Percentiles rank a stretch among this genome's conserved stretches.
Conservation (phyloP, 2,888 invertebrate genomes). For the Timema podura region DNA sequence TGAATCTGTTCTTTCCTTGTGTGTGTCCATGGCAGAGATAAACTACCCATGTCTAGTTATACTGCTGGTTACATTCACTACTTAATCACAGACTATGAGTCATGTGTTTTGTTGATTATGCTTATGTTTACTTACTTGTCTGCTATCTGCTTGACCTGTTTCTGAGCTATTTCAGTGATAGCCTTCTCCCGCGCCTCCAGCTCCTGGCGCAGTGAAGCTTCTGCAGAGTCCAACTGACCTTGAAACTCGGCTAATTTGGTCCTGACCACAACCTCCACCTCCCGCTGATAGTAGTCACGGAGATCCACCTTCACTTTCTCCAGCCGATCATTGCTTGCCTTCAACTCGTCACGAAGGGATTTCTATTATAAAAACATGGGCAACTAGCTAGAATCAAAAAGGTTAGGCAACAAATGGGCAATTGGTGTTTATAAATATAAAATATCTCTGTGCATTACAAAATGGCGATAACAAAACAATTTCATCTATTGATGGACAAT, state of each 20-base stretch:
- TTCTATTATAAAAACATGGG: conserved; percentile 41
- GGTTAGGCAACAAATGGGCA: too few relatives aligned
- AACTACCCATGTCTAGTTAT: not conserved
- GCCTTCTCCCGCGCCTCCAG: conserved; percentile 60
- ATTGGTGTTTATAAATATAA: too few relatives aligned
- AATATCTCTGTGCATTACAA: too few relatives aligned
- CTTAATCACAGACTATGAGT: not conserved
- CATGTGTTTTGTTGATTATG: too few relatives aligned
- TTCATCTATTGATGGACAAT: too few relatives aligned
- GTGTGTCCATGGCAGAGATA: not conserved
- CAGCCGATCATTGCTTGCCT: conserved; percentile 48
- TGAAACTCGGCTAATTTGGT: conserved; percentile 75
- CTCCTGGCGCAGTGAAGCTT: conserved; percentile 60
- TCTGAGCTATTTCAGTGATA: conserved; percentile 65
- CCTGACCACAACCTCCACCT: conserved; percentile 72
- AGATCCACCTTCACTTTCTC: conserved; percentile 64
- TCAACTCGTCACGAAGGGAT: conserved; percentile 44
- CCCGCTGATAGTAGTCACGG: conserved; percentile 72
- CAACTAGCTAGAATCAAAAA: too few relatives aligned
- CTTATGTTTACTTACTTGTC: conserved; percentile 50
- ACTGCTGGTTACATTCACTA: not conserved
- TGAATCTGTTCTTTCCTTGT: not conserved
- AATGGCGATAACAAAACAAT: not conserved
- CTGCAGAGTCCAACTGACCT: conserved; percentile 65
- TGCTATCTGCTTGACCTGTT: conserved; percentile 66